Conservation (phyloP, 2,888 invertebrate species). For the Diplazon laetatorius region DNA sequence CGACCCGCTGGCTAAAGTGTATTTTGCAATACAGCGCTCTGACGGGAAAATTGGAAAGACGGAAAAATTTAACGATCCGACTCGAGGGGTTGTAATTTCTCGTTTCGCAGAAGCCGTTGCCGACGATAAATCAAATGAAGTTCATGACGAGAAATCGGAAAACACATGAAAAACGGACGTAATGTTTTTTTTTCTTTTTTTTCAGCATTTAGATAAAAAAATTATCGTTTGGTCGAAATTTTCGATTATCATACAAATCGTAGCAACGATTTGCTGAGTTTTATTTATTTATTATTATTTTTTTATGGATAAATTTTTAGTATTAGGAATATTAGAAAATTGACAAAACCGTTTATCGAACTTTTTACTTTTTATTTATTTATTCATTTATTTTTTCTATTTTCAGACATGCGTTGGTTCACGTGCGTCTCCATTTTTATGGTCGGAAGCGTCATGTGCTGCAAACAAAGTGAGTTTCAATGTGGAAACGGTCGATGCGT, state of each 20-base stretch:
- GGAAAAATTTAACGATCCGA: slow-evolving; percentile 21
- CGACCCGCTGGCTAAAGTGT: background rate
- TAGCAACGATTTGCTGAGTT: slow-evolving; percentile 27
- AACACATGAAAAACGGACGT: background rate
- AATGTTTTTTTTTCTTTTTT: slow-evolving; percentile 7
- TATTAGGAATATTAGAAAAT: too few species aligned
- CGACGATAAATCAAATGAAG: slow-evolving; percentile 26
- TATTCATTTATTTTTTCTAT: too few species aligned
- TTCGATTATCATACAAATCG: slow-evolving; percentile 8
- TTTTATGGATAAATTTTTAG: too few species aligned
- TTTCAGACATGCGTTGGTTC: slow-evolving; percentile 79
- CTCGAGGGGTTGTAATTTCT: slow-evolving; percentile 21
- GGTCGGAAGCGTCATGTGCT: slow-evolving; percentile 75
- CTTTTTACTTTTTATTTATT: too few species aligned
- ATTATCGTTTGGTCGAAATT: background rate
- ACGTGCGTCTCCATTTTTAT: slow-evolving; percentile 75
- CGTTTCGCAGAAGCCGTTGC: slow-evolving; percentile 3
- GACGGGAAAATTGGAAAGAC: background rate
- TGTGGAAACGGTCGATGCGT: slow-evolving; percentile 86
- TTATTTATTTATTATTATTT: too few species aligned
- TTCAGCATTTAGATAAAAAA: too few species aligned
- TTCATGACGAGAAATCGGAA: slow-evolving; percentile 33
- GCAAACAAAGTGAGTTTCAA: slow-evolving; percentile 84
- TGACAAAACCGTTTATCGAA: too few species aligned
- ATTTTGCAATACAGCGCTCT: slow-evolving; percentile 17